These are phyloP conservation scores for Agapornis roseicollis DNA, from an alignment of 2,113 vertebrate genomes.

Conservation along the genomic window DNA sequence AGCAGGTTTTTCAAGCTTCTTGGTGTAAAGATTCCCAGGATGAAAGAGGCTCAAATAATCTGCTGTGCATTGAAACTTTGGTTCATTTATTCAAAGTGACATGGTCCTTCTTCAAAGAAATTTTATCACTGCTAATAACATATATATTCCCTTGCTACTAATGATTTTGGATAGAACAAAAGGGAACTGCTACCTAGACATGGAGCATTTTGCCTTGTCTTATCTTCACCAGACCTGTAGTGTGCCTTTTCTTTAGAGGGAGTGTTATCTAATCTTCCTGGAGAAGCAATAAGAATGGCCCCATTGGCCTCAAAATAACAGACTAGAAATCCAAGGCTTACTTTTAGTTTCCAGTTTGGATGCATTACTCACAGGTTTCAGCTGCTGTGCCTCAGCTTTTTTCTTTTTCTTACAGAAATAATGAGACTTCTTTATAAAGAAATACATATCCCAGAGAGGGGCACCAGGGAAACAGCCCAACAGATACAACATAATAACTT, in stretches of 20 bases:
- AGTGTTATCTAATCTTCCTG: not conserved
- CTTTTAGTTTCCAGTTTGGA: not conserved
- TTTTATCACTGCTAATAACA: not conserved
- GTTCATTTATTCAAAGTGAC: not conserved
- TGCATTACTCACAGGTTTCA: not conserved
- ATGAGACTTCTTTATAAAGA: not conserved
- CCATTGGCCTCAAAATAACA: not conserved
- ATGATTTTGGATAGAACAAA: not conserved
- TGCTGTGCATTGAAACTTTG: not conserved
- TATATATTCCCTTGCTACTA: not conserved
- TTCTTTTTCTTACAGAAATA: not conserved
- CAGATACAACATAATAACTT: not conserved
- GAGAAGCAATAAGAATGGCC: not conserved
- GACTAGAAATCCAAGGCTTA: not conserved
- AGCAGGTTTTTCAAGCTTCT: not conserved
- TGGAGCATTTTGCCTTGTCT: not conserved
- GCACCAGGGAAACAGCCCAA: not conserved
- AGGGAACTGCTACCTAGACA: not conserved
- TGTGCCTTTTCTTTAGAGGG: not conserved
- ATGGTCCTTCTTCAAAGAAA: not conserved
- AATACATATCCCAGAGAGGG: not conserved
- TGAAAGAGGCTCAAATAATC: not conserved
- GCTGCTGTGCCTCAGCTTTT: not conserved
- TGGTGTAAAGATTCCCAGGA: not conserved
- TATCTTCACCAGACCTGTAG: not conserved